phyloP scores from a whole-genome alignment of 2,888 invertebrate genomes.

The Rhagium mordax region DNA sequence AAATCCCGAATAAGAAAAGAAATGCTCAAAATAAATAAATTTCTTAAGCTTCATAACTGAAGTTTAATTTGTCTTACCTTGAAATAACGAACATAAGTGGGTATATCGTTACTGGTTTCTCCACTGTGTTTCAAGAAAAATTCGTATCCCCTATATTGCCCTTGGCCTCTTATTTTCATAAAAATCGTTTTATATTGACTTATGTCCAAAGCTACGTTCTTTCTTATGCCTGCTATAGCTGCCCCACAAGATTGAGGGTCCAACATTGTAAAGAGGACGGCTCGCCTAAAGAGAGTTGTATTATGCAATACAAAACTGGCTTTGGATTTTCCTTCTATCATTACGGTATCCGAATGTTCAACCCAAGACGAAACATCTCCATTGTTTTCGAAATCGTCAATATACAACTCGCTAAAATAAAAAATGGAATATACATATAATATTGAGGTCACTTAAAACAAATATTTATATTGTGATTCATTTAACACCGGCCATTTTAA shows the following conservation, averaged over 20 bases:
- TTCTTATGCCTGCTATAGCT: conserved; percentile 68
- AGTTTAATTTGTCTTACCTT: too few species aligned
- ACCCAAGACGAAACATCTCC: conserved; percentile 60
- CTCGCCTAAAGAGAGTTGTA: conserved; percentile 65
- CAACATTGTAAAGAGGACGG: conserved; percentile 68
- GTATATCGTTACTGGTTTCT: conserved; percentile 61
- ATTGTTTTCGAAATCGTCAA: conserved; percentile 18
- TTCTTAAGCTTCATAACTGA: too few species aligned
- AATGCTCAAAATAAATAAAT: too few species aligned
- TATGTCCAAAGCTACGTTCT: conserved; percentile 62
- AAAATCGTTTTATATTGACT: conserved; percentile 59
- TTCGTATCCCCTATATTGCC: conserved; percentile 67
- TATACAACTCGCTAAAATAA: conserved; percentile 9
- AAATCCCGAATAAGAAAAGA: too few species aligned
- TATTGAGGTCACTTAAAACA: too few species aligned
- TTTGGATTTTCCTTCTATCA: conserved; percentile 68
- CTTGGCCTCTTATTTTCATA: conserved; percentile 66
- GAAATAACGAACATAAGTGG: conserved; percentile 57
- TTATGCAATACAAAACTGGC: conserved; percentile 67
- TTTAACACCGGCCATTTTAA: too few species aligned
- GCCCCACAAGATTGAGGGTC: conserved; percentile 69
- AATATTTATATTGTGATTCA: too few species aligned
- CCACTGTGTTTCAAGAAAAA: conserved; percentile 67
- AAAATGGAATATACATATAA: background rate
- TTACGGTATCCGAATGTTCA: conserved; percentile 69